Evolutionary conservation across 2,797 vertebrate genomes (phyloP).

Genomic region (Gallirallus australis): DNA sequence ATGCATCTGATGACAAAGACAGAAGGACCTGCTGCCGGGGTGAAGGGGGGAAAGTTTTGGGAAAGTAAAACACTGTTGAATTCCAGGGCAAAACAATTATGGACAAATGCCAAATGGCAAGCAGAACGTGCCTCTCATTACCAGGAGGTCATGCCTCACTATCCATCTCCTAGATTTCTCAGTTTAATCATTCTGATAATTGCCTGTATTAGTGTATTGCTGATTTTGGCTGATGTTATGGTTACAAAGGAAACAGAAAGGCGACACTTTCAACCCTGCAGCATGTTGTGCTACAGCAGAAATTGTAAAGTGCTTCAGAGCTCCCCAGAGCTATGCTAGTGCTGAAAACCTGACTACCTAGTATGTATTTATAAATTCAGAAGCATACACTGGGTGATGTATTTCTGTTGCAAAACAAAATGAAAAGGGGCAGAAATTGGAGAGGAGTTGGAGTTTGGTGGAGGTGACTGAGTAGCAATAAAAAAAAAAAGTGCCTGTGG

Average conservation of each 20-base stretch:
- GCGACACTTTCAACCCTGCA: background rate
- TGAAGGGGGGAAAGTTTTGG: background rate
- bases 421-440: conserved; percentile 12
- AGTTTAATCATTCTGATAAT: background rate
- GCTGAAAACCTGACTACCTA: background rate
- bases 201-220: background rate
- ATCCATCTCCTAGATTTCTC: background rate
- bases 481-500: background rate
- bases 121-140: background rate
- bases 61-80: accelerated
- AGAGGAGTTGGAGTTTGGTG: background rate
- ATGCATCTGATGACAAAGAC: background rate
- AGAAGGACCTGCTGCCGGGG: background rate
- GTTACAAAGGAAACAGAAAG: background rate
- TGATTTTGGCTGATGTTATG: background rate
- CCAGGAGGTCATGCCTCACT: background rate
- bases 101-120: background rate
- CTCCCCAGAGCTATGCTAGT: background rate
- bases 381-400: background rate
- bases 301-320: background rate
- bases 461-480: background rate
- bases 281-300: background rate
- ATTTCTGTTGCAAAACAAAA: conserved; percentile 39
- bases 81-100: background rate
- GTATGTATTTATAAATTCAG: background rate